Evolutionary conservation across 2,113 vertebrate species (phyloP), one percentile per base, ranked within the genome.

Genomic region (Falco punctatus): DNA sequence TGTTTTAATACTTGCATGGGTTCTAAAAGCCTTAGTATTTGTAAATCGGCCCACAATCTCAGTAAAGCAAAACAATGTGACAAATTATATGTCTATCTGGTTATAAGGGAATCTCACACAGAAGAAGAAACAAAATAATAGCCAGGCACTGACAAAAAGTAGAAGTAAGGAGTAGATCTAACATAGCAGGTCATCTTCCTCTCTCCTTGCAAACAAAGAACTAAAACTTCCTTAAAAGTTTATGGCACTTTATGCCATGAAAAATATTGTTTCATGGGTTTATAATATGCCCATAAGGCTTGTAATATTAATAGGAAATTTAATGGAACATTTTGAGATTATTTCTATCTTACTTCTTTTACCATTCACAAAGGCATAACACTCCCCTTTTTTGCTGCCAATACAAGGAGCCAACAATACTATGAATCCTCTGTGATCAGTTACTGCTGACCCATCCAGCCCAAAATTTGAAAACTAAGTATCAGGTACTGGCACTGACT

Each of bases 21-120:
- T 84, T 94, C 49, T 71, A 84, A 91, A 90, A 81, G 42, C 18
- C 46, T 83, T 73, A 77, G 65, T 91, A 57, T 84, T 93, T 94
- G 71, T 73, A 94, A 92, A 64, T 21, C 35, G 6, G 8, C 52
- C 35, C 35, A 55, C 38, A 78, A 26, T 40, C 35, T 81, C 65
- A 75, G 30, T 38, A 89, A 94, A 91, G 73, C 10, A 78, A 85
- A 92, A 86, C 42, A 73, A 78, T 1, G 11, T 73, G 54, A 92
- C 55, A 75, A 83, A 62, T 22, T 38, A 10, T 52, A 48, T 51
- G 15, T 66, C 64, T 30, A 4, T 72, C 52, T 72, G 11, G 18
- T 71, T 58, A 62, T 42, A 46, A 78, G 2, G 1, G 48, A 79
- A 18, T 65, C 27, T 65, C 30, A 82, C 8, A 42, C 11, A 73